Evolutionary conservation across 2,888 invertebrate genomes (phyloP).

Genomic region (Archips crataeganus): DNA sequence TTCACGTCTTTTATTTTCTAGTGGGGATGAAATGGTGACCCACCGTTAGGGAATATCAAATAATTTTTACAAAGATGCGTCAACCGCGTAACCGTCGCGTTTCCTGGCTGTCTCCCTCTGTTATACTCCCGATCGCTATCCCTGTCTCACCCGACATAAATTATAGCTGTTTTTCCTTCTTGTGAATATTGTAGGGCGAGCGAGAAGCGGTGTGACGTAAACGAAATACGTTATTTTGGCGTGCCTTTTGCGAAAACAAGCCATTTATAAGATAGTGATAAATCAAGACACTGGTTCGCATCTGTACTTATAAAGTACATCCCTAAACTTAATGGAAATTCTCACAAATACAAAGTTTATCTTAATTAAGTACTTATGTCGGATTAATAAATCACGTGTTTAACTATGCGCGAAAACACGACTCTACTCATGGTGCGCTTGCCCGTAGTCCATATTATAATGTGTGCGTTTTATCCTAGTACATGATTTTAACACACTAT

Average conservation of each 20-base stretch:
- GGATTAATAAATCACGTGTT: neutral
- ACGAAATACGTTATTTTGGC: constrained; percentile 73
- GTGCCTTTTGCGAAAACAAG: constrained; percentile 75
- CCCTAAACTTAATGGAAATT: constrained; percentile 38
- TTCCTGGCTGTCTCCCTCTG: constrained; percentile 38
- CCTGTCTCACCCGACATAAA: constrained; percentile 63
- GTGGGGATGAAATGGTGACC: constrained; percentile 40
- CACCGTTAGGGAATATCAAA: constrained; percentile 53
- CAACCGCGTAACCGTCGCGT: constrained; percentile 52
- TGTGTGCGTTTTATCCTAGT: neutral
- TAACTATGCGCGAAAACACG: neutral
- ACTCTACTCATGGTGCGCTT: neutral
- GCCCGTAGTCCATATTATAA: neutral
- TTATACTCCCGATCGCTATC: constrained; percentile 34
- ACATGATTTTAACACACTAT: neutral
- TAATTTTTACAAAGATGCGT: constrained; percentile 58
- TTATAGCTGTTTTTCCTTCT: constrained; percentile 75
- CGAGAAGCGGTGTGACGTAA: constrained; percentile 62
- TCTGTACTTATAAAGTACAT: constrained; percentile 46
- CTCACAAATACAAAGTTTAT: constrained; percentile 32
- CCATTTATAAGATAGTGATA: constrained; percentile 71
- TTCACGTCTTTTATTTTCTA: neutral
- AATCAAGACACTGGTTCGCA: constrained; percentile 59
- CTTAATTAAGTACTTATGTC: constrained; percentile 24
- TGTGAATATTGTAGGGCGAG: constrained; percentile 66